phyloP scores from a whole-genome alignment of 2,888 invertebrate genomes.

The Sarcophaga subvicina region DNA sequence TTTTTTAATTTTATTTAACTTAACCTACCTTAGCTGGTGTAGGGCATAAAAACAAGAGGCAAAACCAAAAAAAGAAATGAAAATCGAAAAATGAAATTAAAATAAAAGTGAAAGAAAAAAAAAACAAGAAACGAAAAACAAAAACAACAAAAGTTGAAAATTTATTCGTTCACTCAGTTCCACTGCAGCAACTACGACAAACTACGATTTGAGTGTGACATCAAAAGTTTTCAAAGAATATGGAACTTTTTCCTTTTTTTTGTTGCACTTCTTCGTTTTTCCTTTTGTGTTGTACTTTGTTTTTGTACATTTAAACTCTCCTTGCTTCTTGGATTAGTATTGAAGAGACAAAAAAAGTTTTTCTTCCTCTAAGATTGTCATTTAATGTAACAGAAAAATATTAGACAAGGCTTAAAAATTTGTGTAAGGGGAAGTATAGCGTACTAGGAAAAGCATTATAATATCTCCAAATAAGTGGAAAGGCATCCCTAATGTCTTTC shows the following conservation, averaged over 20 bases:
- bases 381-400: conserved; percentile 55
- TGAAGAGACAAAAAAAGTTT: conserved; percentile 1
- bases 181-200: conserved; percentile 53
- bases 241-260: conserved; percentile 37
- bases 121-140: background rate
- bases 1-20: too few species aligned
- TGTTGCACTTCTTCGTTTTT: background rate
- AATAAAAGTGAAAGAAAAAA: conserved; percentile 21
- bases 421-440: conserved; percentile 32
- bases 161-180: conserved; percentile 64
- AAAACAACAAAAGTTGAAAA: conserved; percentile 52
- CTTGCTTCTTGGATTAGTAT: conserved; percentile 19
- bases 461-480: too few species aligned
- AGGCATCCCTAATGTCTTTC: too few species aligned
- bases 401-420: conserved; percentile 35
- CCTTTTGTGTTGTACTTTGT: conserved; percentile 16
- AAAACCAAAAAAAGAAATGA: conserved; percentile 24
- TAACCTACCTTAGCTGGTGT: too few species aligned
- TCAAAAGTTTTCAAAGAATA: conserved; percentile 53
- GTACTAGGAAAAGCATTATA: background rate
- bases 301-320: conserved; percentile 39
- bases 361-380: conserved; percentile 43
- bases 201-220: conserved; percentile 64
- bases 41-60: background rate
- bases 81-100: conserved; percentile 38